Evolutionary conservation across 1,140 invertebrate species (phyloP), one percentile per base, ranked within the genome.

Genomic region (Solenopsis invicta): DNA sequence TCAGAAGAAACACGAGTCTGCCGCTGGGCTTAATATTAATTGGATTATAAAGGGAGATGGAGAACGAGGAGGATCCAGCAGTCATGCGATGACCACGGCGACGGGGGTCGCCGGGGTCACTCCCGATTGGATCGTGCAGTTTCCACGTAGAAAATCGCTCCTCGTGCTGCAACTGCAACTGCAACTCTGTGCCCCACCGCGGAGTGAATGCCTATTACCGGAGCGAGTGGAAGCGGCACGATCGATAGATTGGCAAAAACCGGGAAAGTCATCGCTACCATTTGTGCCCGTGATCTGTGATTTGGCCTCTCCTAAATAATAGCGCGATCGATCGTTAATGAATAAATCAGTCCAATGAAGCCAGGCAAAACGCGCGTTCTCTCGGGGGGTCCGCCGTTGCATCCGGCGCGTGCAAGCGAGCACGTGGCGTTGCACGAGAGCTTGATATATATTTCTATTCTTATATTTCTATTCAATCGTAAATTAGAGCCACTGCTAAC

Each of bases 91-190:
- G 80, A 84, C 56, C 77, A 84, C 52, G 66, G 77, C 77, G 82
- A 90, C 80, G 76, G 69, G 69, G 89, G 86, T 90, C 89, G 71
- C 12, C 21, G 66, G 56, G 89, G 88, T 90, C 88, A 76, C 41
- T 88, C 82, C 21, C 89, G 87, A 90, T 91, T 75, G 81, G 71
- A 90, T 91, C 89, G 89, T 91, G 89, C 89, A 82, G 81, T 90
- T 88, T 90, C 89, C 89, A 90, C 82, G 89, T 90, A 88, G 89
- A 91, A 91, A 91, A 91, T 91, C 87, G 89, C 89, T 86, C 86
- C 86, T 86, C 76, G 86, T 90, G 89, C 89, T 59, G 89, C 89
- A 91, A 90, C 89, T 88, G 89, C 88, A 81, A 89, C 88, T 64
- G 80, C 80, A 67, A 75, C 87, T 75, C 71, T 13, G 77, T 18